A percentile compares a stretch with the other conserved stretches of the same genome.
phyloP scores from a whole-genome alignment of 2,797 vertebrate species.

The Coreius guichenoti region DNA sequence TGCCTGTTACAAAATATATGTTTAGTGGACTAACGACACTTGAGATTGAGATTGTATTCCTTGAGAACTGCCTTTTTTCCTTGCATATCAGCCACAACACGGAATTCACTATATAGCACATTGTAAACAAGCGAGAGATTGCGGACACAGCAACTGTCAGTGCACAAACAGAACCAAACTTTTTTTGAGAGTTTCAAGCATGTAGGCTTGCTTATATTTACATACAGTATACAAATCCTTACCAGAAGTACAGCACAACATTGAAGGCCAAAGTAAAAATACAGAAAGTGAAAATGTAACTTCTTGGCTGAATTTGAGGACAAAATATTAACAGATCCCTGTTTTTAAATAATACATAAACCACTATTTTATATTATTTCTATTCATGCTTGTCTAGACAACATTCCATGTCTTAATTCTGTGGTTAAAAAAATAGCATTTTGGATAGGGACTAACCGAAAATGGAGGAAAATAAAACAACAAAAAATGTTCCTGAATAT shows the following conservation, averaged over 20 bases:
- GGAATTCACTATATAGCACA: conserved; percentile 2
- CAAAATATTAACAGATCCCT: neutral
- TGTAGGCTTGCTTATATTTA: neutral
- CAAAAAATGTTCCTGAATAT: conserved; percentile 9
- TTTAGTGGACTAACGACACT: neutral
- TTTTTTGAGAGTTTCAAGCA: neutral
- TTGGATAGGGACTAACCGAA: neutral
- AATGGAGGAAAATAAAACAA: neutral
- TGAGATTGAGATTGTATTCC: neutral
- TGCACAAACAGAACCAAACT: neutral
- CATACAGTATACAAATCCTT: neutral
- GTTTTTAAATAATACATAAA: neutral
- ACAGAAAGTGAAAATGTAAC: neutral
- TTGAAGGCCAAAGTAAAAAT: neutral
- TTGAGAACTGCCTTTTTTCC: neutral
- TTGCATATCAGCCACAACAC: neutral
- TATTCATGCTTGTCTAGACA: neutral
- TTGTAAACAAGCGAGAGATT: neutral
- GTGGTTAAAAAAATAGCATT: neutral
- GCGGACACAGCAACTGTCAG: conserved; percentile 1
- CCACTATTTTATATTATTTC: neutral
- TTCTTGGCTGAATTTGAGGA: neutral
- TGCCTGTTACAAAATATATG: neutral
- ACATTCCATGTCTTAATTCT: neutral
- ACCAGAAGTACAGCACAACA: neutral